Evolutionary conservation across 2,113 vertebrate species (phyloP), one percentile per base, ranked within the genome.

Genomic region (Prolemur simus): DNA sequence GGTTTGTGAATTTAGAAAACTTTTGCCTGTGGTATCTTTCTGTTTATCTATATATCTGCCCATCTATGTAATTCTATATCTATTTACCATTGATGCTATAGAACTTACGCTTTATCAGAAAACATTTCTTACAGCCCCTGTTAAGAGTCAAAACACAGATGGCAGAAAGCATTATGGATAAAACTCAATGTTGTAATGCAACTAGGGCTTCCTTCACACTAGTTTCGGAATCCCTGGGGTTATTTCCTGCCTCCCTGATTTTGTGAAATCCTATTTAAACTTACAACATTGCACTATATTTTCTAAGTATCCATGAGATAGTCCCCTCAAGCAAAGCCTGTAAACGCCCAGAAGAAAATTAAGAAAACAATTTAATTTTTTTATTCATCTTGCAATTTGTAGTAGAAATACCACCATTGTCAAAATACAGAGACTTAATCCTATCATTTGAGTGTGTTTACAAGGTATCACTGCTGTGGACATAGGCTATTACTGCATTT

Each of bases 71-170:
- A 68, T 80, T 32, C 18, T 54, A 71, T 88, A 23, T 86, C 60
- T 88, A 56, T 42, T 84, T 94, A 78, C 20, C 68, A 81, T 21
- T 32, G 21, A 90, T 74, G 29, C 23, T 64, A 69, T n/a, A 90
- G 49, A 93, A 47, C 15, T 64, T 71, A 90, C 5, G 2, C 20
- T 95, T 77, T 85, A 90, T 37, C 45, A 64, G 66, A 87, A 81
- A 89, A 49, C 4, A 88, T 20, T 82, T 60, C 52, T 96, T 63
- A 77, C 4, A 37, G n/a, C 71, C 64, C 37, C 66, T 34, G 29
- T 39, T 56, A 94, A 85, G 68, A 91, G 15, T 94, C 47, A 86
- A 94, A 92, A 71, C 34, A 69, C 32, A 89, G 45, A 39, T 54
- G 54, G 27, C 10, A 45, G n/a, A 74, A 86, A 76, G 52, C 37